Evolutionary conservation across 2,113 vertebrate genomes (phyloP), one percentile per base, ranked within the genome.

Genomic region (Peucedramus taeniatus): DNA sequence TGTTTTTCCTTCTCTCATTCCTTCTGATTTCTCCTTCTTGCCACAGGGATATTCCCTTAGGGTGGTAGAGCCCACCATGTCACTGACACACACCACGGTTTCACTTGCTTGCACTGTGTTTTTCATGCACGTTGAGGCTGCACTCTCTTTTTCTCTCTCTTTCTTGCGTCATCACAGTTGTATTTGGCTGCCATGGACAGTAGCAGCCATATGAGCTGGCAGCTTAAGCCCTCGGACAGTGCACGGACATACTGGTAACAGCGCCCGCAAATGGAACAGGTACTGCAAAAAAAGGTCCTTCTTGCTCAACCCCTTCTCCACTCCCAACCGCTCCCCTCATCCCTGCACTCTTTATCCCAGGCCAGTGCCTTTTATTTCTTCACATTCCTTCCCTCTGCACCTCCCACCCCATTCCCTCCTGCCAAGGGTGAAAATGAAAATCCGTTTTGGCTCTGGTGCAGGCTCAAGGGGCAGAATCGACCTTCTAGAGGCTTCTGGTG

Each of bases 151-250:
- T 97, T 98, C 98, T 98, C 98, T 97, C 95, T 97, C 96, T 95
- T 87, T 97, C 98, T 97, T 92, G 98, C 98, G 92, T 97, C 98
- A 98, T 98, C 98, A 97, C 98, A 99, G 99, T 98, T 99, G 98
- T 99, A 99, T 99, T 99, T 99, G 98, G 99, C 98, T 97, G 98
- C 99, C 97, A 97, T 98, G 98, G 99, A 99, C 98, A 99, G 98
- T 99, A 98, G 98, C 98, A 98, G 98, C 98, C 98, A 98, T 98
- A 97, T 98, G 96, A 98, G 98, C 98, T 99, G 99, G 99, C 99
- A 99, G 98, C 98, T 99, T 99, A 99, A 99, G 98, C 99, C 99
- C 98, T 98, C 98, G 98, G 98, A 98, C 98, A 99, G 98, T 98
- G 98, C 98, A 97, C 98, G 99, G 98, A 99, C 98, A 85, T 99